Evolutionary conservation across 1,140 invertebrate species (phyloP).

Genomic region (Drosophila teissieri): DNA sequence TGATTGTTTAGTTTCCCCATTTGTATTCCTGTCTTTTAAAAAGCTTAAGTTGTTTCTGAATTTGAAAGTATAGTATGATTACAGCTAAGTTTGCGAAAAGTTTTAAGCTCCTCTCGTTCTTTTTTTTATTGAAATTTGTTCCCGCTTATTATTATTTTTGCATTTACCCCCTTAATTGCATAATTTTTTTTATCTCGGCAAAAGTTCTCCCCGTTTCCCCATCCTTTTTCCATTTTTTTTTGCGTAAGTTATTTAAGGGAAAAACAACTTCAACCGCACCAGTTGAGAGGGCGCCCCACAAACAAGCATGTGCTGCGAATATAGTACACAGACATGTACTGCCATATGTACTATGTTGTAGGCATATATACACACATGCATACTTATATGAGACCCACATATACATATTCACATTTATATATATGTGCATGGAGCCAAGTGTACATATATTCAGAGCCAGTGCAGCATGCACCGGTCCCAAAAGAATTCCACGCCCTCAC

Average conservation of each 20-base stretch:
- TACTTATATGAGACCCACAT: slow-evolving; percentile 4
- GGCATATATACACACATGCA: too few species aligned
- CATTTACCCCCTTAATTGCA: slow-evolving; percentile 43
- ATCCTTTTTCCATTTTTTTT: slow-evolving; percentile 5
- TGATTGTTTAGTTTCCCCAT: background rate
- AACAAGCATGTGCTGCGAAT: slow-evolving; percentile 37
- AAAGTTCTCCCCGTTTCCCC: slow-evolving; percentile 13
- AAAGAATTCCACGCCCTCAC: slow-evolving; percentile 59
- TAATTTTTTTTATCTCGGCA: slow-evolving; percentile 42
- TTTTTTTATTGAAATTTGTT: slow-evolving; percentile 11
- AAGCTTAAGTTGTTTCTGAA: too few species aligned
- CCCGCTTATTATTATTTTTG: slow-evolving; percentile 14
- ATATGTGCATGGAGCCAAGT: slow-evolving; percentile 7
- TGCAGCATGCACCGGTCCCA: slow-evolving; percentile 72
- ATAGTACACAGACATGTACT: slow-evolving; percentile 25
- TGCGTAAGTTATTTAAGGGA: slow-evolving; percentile 17
- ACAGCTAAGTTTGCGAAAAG: too few species aligned
- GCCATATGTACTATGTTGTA: background rate
- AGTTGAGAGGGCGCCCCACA: slow-evolving; percentile 48
- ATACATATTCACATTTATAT: background rate
- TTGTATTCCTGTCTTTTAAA: background rate
- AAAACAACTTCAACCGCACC: slow-evolving; percentile 45
- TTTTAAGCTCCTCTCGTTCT: background rate
- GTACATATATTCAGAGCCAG: slow-evolving; percentile 25
- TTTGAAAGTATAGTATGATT: too few species aligned